These are phyloP conservation scores for Gari tellinella DNA, from an alignment of 2,888 invertebrate species.

Conservation along the genomic window DNA sequence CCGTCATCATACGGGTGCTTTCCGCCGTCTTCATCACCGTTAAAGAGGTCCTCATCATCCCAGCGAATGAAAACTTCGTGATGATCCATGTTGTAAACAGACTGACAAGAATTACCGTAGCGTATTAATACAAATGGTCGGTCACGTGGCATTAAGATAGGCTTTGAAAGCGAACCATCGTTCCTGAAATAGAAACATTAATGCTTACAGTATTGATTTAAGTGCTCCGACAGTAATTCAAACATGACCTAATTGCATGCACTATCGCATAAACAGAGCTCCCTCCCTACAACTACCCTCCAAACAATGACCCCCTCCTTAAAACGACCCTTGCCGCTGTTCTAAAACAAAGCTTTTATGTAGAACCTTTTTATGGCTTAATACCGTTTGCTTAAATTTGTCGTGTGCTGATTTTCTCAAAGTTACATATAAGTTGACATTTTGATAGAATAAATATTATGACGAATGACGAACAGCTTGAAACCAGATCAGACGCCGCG, in stretches of 20 bases:
- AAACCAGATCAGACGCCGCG: too few species aligned
- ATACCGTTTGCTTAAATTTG: too few species aligned
- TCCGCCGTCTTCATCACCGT: conserved; percentile 14
- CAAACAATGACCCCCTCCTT: too few species aligned
- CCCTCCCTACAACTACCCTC: too few species aligned
- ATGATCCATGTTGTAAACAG: conserved; percentile 13
- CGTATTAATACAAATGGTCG: conserved; percentile 20
- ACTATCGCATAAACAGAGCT: too few species aligned
- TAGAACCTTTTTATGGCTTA: too few species aligned
- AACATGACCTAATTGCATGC: background rate
- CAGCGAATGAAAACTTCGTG: conserved; percentile 18
- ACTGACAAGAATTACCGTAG: conserved; percentile 24
- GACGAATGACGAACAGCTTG: too few species aligned
- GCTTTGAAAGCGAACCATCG: conserved; percentile 7
- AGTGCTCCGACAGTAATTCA: background rate
- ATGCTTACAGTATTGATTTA: background rate
- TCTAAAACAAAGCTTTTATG: too few species aligned
- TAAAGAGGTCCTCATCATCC: conserved; percentile 28
- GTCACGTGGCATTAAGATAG: conserved; percentile 20
- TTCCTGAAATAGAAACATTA: conserved; percentile 9
- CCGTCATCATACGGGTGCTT: conserved; percentile 27
- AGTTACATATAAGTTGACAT: too few species aligned
- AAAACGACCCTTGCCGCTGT: too few species aligned
- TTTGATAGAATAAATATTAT: too few species aligned
- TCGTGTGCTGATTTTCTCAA: too few species aligned